phyloP scores from a whole-genome alignment of 2,888 invertebrate species.

The Callinectes sapidus region DNA sequence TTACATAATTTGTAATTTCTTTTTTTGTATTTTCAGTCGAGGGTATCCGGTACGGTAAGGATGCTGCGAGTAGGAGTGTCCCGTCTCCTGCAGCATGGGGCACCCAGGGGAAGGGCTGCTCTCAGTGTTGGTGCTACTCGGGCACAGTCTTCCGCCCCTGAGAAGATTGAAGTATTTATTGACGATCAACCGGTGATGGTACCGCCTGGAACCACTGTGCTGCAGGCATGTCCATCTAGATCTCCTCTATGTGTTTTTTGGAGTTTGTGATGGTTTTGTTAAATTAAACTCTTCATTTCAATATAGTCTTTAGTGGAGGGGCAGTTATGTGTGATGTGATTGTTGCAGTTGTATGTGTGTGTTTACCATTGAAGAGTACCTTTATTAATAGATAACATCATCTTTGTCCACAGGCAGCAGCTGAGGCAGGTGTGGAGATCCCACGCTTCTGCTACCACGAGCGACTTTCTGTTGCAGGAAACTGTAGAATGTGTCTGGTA shows the following conservation, averaged over 20 bases:
- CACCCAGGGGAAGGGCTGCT: constrained; percentile 35
- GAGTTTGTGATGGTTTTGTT: too few species aligned
- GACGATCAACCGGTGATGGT: constrained; percentile 97
- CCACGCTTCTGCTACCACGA: constrained; percentile 99
- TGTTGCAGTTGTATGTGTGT: not conserved
- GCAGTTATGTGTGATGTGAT: not conserved
- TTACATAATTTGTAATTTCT: not conserved
- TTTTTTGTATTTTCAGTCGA: not conserved
- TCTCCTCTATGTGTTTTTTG: too few species aligned
- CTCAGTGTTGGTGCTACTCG: constrained; percentile 25
- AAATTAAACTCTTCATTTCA: not conserved
- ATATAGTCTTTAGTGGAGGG: not conserved
- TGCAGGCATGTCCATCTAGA: constrained; percentile 83
- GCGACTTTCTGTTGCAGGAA: constrained; percentile 97
- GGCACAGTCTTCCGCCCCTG: constrained; percentile 78
- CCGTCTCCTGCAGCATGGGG: constrained; percentile 58
- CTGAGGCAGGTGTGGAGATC: constrained; percentile 96
- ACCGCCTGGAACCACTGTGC: constrained; percentile 95
- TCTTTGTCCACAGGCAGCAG: constrained; percentile 86
- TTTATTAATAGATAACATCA: not conserved
- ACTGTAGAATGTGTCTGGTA: constrained; percentile 99
- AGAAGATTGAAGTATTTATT: constrained; percentile 95
- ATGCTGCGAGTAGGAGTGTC: constrained; percentile 66
- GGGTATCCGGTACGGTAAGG: not conserved
- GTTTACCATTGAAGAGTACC: not conserved